A percentile compares a stretch with the other conserved stretches of the same genome.
Conservation (phyloP, 2,797 vertebrate genomes). For the Xyrichtys novacula region DNA sequence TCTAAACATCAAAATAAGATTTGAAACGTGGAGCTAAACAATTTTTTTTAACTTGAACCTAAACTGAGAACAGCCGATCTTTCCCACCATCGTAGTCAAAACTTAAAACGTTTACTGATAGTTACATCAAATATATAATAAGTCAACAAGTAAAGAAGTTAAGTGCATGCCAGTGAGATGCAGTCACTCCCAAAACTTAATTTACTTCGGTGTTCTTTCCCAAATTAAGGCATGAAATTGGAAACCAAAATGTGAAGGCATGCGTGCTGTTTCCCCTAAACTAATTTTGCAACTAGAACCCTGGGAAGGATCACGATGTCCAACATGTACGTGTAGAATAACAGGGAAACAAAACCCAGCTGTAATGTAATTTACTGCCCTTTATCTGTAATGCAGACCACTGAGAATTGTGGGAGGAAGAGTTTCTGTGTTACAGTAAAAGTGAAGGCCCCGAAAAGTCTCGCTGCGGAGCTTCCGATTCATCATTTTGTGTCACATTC, state of each 20-base stretch:
- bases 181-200: slow-evolving; percentile 3
- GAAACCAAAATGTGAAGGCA: slow-evolving; percentile 37
- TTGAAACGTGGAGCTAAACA: no score
- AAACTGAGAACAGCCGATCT: no score
- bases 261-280: slow-evolving; percentile 23
- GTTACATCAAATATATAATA: background rate
- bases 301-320: slow-evolving; percentile 58
- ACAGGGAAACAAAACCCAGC: slow-evolving; percentile 43
- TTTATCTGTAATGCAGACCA: slow-evolving; percentile 13
- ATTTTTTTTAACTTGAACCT: no score
- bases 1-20: no score
- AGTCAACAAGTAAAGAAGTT: background rate
- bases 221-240: slow-evolving; percentile 32
- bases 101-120: background rate
- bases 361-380: slow-evolving; percentile 15
- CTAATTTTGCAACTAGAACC: slow-evolving; percentile 32
- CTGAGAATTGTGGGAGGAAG: slow-evolving; percentile 9
- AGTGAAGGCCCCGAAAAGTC: slow-evolving; percentile 30
- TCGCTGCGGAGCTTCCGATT: slow-evolving; percentile 52
- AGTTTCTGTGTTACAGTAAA: slow-evolving; percentile 48
- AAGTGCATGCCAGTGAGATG: background rate
- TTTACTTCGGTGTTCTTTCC: slow-evolving; percentile 7
- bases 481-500: slow-evolving; percentile 73
- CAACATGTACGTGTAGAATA: slow-evolving; percentile 34
- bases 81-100: no score